Evolutionary conservation across 2,888 invertebrate genomes (phyloP), one percentile per base, ranked within the genome.

Genomic region (Drosophila gaucha): DNA sequence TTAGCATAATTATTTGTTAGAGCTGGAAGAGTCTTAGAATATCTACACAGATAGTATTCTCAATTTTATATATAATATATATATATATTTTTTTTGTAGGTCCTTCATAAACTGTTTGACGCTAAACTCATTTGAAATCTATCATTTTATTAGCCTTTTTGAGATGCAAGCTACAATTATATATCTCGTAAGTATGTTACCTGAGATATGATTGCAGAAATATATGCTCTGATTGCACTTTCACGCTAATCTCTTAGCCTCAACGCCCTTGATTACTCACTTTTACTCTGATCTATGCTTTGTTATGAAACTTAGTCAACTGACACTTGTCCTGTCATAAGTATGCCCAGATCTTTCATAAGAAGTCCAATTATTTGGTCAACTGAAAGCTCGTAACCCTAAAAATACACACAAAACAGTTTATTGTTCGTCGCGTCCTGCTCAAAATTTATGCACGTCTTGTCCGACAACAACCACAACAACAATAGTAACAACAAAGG

Each of bases 401-500:
- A 31, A 39, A 51, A 30, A 26, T 26, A 63, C 63, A 16, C 20
- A 16, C 28, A n/a, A 3, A 55, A 31, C 39, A 55, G 57, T 41
- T 52, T 58, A 31, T 46, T 49, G 39, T 49, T 67, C 33, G 49
- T 24, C 70, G 83, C 67, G 80, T 70, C 55, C 62, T 75, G 69
- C 59, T 69, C 58, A 46, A 78, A 76, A 89, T 85, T 72, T 89
- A 89, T 89, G 86, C 89, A 89, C 77, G 65, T 58, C 44, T 59
- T 69, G 68, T 65, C 63, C 64, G 70, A 60, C 26, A 33, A 43
- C 12, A 51, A 43, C 47, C 64, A 63, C 64, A 68, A 60, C 26
- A 33, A 43, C 12, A 51, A 43, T 41, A 46, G 28, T 38, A 44
- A 55, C 72, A 78, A 78, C 59, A 67, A 41, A 59, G 39, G 57